Conservation (phyloP, 53 echinoderm and acorn worm genomes). For the Stichopus horrens region DNA sequence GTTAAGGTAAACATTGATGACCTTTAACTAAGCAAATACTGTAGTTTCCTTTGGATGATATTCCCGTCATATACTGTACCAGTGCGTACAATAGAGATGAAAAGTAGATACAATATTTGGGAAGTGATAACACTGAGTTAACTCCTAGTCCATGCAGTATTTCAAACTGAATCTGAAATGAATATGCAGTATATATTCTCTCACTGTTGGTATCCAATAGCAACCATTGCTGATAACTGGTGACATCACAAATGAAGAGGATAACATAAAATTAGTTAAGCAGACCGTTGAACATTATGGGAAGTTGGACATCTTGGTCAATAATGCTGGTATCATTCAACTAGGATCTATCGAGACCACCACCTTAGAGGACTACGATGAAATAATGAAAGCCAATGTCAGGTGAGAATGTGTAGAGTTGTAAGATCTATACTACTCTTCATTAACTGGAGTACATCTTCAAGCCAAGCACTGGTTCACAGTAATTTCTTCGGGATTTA, state of each 20-base stretch:
- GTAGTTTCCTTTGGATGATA: no score
- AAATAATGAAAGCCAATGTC: constrained; percentile 88
- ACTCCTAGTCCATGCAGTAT: no score
- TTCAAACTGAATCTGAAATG: no score
- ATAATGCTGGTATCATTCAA: constrained; percentile 87
- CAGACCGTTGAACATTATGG: constrained; percentile 79
- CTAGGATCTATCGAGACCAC: constrained; percentile 78
- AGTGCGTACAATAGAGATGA: no score
- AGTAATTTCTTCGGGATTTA: background rate
- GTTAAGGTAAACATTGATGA: no score
- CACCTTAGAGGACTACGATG: constrained; percentile 70
- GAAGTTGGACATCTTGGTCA: constrained; percentile 84
- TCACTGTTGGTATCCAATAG: background rate
- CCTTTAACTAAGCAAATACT: no score
- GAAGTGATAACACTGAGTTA: no score
- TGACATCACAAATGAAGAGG: constrained; percentile 68
- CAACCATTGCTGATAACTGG: constrained; percentile 66
- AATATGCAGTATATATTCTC: no score
- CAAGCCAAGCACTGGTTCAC: background rate
- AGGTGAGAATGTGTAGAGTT: constrained; percentile 53
- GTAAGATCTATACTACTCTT: background rate
- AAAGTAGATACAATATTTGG: no score
- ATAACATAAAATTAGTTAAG: constrained; percentile 65
- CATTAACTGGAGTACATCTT: background rate
- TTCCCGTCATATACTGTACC: no score